Evolutionary conservation across 2,113 vertebrate genomes (phyloP), one percentile per base, ranked within the genome.

Genomic region (Hypomesus transpacificus): DNA sequence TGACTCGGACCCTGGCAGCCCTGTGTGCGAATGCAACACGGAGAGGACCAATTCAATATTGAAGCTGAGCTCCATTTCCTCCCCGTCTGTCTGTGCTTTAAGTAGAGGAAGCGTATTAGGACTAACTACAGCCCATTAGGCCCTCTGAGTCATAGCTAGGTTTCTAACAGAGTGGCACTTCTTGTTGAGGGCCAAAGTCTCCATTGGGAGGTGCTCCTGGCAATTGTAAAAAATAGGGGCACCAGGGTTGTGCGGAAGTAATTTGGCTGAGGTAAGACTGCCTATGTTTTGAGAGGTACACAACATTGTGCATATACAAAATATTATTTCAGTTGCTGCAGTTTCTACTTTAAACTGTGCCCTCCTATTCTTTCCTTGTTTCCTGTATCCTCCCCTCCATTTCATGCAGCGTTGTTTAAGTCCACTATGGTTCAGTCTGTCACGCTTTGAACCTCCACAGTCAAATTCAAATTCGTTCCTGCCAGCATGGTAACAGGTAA

Each of bases 41-140:
- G 20, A 20, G 8, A 18, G 9, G 18, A 20, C 11, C 4, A 54
- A 52, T 31, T 14, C 16, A 5, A 51, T 26, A 57, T 72, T 72
- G 62, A 26, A 65, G 16, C 13, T 26, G n/a, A 71, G n/a, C 6
- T 34, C 11, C 1, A 71, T 70, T 60, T 72, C 59, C 52, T 57
- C 18, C 60, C 39, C 14, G n/a, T 54, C 21, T 13, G 24, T 31
- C 70, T 31, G 7, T 14, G n/a, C 14, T 34, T 28, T 73, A 66
- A 65, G 21, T 57, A 28, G 51, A 50, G 61, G 53, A 73, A 53
- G 50, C 52, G 46, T 18, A 63, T 64, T 72, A 54, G 22, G 14
- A 62, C 26, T 39, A 73, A 57, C 52, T 73, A 72, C 2, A n/a
- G 51, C 54, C 61, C 54, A 67, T 59, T 46, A 66, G 31, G 59